Base-by-base conservation (phyloP, 2,888 invertebrate genomes). In the Liodrosophila aerea region DNA sequence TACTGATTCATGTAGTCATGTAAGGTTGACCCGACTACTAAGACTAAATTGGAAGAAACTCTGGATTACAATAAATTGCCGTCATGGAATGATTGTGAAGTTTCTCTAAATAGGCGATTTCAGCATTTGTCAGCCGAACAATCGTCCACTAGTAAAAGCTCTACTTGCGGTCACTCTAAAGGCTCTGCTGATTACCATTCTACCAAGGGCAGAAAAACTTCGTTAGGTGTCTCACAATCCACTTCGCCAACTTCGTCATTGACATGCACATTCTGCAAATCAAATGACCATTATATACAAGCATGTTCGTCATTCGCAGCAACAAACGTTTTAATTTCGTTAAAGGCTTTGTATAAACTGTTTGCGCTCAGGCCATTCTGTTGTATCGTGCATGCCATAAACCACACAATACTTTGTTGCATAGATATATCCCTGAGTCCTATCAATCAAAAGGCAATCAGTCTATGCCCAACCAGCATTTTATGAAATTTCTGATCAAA, bases 1-100 rank as follows among this genome's bases (percentile, higher is more conserved):
- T 40, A 22, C 27, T 40, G 4, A 40, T 40, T 11, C 27, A 40
- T n/a, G 5, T 40, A 11, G 29, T 41, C n/a, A 41, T 41, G 41
- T 5, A 41, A 41, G 7, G 41, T 29, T 12, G 39, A 39, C n/a
- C 4, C 39, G 1, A 22, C n/a, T 1, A 39, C 11, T 11, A 18
- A 2, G 27, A 31, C 22, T 9, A 41, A 27, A 34, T 41, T 33
- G 47, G 36, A 36, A 4, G 22, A 22, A 22, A 22, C 2, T 22
- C 22, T 22, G 2, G 22, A 22, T 22, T 22, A 22, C 5, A 2
- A 22, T 4, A 4, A 2, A 22, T 4, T 22, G 5, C 22, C 22
- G 5, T 22, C 22, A 4, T 22, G 22, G 22, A 5, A 2, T 4
- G 22, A 22, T 5, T 22, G 22, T 5, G 22, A 4, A 2, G 2